phyloP scores from a whole-genome alignment of 2,797 vertebrate genomes.

The Lophius americanus region DNA sequence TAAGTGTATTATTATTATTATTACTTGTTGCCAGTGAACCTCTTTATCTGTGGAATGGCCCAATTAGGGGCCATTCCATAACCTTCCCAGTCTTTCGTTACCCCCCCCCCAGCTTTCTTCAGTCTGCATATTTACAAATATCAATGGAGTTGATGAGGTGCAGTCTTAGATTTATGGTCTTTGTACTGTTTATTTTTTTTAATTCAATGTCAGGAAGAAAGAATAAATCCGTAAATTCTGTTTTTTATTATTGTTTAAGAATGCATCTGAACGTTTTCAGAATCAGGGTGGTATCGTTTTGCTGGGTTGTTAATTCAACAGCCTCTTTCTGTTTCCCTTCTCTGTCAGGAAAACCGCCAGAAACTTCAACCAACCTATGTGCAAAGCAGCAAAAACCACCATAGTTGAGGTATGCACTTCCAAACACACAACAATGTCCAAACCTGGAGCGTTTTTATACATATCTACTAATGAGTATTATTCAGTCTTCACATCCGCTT shows the following conservation, averaged over 20 bases:
- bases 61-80: no score
- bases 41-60: no score
- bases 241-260: background rate
- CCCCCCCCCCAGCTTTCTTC: no score
- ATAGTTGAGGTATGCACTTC: conserved; percentile 90
- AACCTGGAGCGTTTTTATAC: background rate
- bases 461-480: background rate
- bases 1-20: no score
- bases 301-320: background rate
- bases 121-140: no score
- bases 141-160: no score
- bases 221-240: no score
- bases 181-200: no score
- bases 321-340: background rate
- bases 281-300: background rate
- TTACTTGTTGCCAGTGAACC: no score
- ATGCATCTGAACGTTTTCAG: background rate
- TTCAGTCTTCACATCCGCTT: background rate
- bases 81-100: no score
- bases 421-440: background rate
- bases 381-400: conserved; percentile 93
- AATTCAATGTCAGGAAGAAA: no score
- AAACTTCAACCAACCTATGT: conserved; percentile 99
- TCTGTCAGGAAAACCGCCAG: conserved; percentile 91
- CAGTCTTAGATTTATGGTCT: no score